These are phyloP conservation scores for Proales similis DNA, from an alignment of 1,140 invertebrate genomes.

Conservation along the genomic window DNA sequence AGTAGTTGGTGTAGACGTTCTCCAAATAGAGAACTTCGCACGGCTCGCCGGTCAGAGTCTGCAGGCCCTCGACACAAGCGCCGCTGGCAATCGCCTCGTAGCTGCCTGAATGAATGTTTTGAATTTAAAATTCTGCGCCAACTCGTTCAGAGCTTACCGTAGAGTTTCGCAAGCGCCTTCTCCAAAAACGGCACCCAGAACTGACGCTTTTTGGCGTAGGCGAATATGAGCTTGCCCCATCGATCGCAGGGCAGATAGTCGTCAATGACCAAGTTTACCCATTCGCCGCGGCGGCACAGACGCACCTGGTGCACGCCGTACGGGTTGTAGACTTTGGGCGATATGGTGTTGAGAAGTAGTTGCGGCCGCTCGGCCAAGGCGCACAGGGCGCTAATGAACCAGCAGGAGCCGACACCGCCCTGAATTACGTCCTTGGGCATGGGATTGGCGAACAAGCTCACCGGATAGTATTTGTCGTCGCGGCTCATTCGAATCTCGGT, in stretches of 20 bases:
- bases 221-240: slow-evolving; percentile 42
- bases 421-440: slow-evolving; percentile 22
- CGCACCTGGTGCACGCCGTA: slow-evolving; percentile 78
- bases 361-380: slow-evolving; percentile 88
- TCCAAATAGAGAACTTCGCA: slow-evolving; percentile 51
- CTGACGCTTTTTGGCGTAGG: slow-evolving; percentile 89
- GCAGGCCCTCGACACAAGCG: slow-evolving; percentile 84
- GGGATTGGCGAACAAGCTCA: slow-evolving; percentile 19
- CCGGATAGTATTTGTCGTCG: slow-evolving; percentile 2
- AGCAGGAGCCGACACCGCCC: slow-evolving; percentile 36
- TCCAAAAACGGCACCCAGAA: slow-evolving; percentile 96
- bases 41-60: slow-evolving; percentile 71
- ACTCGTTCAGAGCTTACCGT: too few relatives aligned
- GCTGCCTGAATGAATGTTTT: too few relatives aligned
- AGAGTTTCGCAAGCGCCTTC: slow-evolving; percentile 93
- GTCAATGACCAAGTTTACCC: slow-evolving; percentile 89
- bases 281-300: slow-evolving; percentile 84
- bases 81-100: slow-evolving; percentile 91
- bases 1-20: not conserved
- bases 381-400: slow-evolving; percentile 64
- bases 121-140: too few relatives aligned
- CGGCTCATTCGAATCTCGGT: slow-evolving; percentile 4
- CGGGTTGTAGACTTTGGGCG: slow-evolving; percentile 73
- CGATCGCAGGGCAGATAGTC: slow-evolving; percentile 86
- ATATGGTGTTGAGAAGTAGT: slow-evolving; percentile 79